These are phyloP conservation scores for Teinopalpus imperialis DNA, from an alignment of 2,888 invertebrate genomes.

Conservation along the genomic window DNA sequence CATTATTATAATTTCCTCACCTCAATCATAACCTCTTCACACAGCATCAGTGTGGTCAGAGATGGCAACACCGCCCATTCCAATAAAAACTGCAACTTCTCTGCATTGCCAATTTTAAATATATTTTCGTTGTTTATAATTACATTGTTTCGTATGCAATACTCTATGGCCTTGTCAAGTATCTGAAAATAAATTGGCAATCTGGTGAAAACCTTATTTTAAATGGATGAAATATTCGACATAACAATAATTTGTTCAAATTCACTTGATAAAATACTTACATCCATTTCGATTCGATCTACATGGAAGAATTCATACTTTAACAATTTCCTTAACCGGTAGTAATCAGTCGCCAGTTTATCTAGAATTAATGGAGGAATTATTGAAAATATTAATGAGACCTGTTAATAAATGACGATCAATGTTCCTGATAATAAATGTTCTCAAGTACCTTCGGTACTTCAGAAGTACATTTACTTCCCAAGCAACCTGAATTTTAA, in stretches of 20 bases:
- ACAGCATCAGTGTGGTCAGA: slow-evolving; percentile 77
- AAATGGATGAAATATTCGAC: too few species aligned
- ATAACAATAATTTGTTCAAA: too few species aligned
- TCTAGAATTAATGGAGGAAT: slow-evolving; percentile 55
- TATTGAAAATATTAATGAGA: too few species aligned
- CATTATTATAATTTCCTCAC: slow-evolving; percentile 37
- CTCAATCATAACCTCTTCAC: slow-evolving; percentile 51
- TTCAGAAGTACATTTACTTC: too few species aligned
- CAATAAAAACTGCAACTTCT: slow-evolving; percentile 77
- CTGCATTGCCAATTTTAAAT: slow-evolving; percentile 63
- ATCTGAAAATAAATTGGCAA: slow-evolving; percentile 48
- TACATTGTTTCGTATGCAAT: slow-evolving; percentile 50
- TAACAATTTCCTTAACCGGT: slow-evolving; percentile 72
- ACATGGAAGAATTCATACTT: slow-evolving; percentile 85
- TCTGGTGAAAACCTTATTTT: too few species aligned
- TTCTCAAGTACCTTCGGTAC: too few species aligned
- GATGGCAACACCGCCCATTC: slow-evolving; percentile 84
- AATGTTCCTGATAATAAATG: too few species aligned
- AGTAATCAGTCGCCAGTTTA: slow-evolving; percentile 68
- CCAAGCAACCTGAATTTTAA: too few species aligned
- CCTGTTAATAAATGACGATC: too few species aligned
- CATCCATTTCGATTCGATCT: slow-evolving; percentile 71
- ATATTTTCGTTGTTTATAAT: slow-evolving; percentile 52
- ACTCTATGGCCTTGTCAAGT: slow-evolving; percentile 50
- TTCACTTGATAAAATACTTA: too few species aligned